Evolutionary conservation across 2,888 invertebrate species (phyloP), one percentile per base, ranked within the genome.

Genomic region (Drosophila multiciliata): DNA sequence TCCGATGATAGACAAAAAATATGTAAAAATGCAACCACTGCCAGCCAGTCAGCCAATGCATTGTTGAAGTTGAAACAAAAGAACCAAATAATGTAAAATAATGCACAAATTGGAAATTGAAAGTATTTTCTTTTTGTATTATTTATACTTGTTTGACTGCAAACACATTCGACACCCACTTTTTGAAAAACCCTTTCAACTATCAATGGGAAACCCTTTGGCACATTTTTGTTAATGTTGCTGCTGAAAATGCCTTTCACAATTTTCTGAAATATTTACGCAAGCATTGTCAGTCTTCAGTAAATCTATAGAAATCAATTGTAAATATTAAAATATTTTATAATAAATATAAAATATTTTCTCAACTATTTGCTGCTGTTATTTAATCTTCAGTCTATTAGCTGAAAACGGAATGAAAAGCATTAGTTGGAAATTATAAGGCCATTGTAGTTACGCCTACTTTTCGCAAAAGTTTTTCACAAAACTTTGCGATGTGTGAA

Each of bases 371-470:
- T 35, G 17, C 55, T 53, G 40, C 48, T 49, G 45, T 49, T 65
- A 66, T 78, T 76, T 66, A 57, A 80, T 66, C 66, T 68, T 45
- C 45, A 61, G 60, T 64, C 53, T 74, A 60, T 75, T 60, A 70
- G 59, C 79, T 57, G 73, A 82, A 84, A 89, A 79, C 82, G 79
- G 33, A 50, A 52, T 67, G 68, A 50, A 50, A 52, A 73, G 67
- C 55, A 54, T 66, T 82, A 75, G 73, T 85, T 80, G 86, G 62
- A 72, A 89, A 85, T 83, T 85, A 87, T 86, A 75, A 66, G 75
- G 75, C 83, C 66, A 75, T 87, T 75, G 83, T 87, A 65, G 54
- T 26, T 33, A 62, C 29, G 59, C 12, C 49, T 63, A 70, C 38
- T 78, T 74, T 48, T 5, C 29, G 36, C 54, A 64, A 82, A 80